A percentile compares a stretch with the other conserved stretches of the same genome.
Evolutionary conservation across 2,888 invertebrate species (phyloP).

Genomic region (Aphidius colemani): DNA sequence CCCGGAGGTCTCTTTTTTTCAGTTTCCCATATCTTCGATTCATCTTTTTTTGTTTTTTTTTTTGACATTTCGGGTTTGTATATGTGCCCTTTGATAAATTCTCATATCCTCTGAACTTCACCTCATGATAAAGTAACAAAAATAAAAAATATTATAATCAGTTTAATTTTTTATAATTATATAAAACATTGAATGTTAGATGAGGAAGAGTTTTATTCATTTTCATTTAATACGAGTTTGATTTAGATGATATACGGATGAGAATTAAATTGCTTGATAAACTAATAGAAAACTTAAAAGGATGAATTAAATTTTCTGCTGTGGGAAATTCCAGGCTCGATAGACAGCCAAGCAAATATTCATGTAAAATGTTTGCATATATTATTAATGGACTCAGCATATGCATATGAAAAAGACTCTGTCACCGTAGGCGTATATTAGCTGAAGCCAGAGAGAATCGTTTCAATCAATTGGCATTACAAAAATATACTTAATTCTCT

Average conservation of each 20-base stretch:
- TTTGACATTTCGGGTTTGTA: not conserved
- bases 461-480: conserved; percentile 39
- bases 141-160: too few species aligned
- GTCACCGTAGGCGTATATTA: conserved; percentile 43
- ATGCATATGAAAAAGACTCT: conserved; percentile 37
- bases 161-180: too few species aligned
- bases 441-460: conserved; percentile 49
- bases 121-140: too few species aligned
- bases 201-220: too few species aligned
- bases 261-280: conserved; percentile 11
- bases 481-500: conserved; percentile 15
- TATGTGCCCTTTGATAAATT: not conserved
- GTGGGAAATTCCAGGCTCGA: conserved; percentile 34
- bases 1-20: conserved; percentile 15
- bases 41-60: conserved; percentile 7
- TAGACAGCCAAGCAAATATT: conserved; percentile 47
- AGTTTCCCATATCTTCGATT: conserved; percentile 13
- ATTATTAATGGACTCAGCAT: conserved; percentile 55
- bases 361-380: conserved; percentile 58
- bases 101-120: not conserved
- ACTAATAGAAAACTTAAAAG: conserved; percentile 5
- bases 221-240: not conserved
- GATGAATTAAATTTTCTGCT: conserved; percentile 38
- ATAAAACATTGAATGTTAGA: too few species aligned
- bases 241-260: not conserved